Conservation (phyloP, 2,113 vertebrate genomes). For the Suricata suricatta region DNA sequence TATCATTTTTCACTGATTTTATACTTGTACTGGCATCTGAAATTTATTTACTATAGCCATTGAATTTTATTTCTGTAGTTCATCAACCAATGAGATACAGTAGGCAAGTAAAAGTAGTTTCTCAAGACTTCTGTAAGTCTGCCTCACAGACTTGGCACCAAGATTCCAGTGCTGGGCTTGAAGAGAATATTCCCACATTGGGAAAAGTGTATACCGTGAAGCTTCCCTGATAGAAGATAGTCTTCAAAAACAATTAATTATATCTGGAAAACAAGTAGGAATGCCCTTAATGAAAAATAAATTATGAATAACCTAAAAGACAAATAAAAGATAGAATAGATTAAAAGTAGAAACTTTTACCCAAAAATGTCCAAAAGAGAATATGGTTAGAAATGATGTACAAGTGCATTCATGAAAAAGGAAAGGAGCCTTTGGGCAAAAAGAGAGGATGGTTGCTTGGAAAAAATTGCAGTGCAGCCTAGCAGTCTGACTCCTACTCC, state of each 20-base stretch:
- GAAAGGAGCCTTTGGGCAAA: neutral
- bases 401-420: neutral
- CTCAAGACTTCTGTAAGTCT: neutral
- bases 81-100: neutral
- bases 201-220: neutral
- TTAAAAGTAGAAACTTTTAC: constrained; percentile 8
- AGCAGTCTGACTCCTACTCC: neutral
- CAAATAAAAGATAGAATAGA: neutral
- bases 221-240: neutral
- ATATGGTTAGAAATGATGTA: neutral
- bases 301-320: neutral
- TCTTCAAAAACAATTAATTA: neutral
- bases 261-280: neutral
- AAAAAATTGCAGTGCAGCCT: neutral
- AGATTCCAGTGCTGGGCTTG: neutral
- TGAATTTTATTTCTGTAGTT: neutral
- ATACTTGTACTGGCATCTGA: neutral
- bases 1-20: constrained; percentile 15
- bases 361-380: neutral
- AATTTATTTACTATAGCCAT: neutral
- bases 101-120: constrained; percentile 10
- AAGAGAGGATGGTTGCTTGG: neutral
- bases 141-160: neutral
- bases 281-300: neutral
- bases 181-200: neutral